phyloP scores from a whole-genome alignment of 2,888 invertebrate genomes.

The Pseudococcus longispinus region DNA sequence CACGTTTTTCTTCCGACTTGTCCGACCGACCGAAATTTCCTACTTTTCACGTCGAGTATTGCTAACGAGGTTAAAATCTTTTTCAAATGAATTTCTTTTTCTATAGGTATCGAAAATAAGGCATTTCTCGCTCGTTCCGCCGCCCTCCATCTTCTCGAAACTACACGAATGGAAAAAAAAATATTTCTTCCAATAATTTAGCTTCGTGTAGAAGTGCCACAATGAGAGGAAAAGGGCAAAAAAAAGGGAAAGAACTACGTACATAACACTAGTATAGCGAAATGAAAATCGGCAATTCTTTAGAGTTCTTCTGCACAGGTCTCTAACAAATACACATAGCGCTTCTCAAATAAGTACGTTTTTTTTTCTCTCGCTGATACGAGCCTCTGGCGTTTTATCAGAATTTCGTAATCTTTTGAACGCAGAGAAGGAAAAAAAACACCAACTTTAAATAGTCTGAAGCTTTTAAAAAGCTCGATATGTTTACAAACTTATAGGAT shows the following conservation, averaged over 20 bases:
- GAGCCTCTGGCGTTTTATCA: background rate
- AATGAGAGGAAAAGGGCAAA: background rate
- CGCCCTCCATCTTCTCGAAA: background rate
- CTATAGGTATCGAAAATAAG: background rate
- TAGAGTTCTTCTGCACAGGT: background rate
- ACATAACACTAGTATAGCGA: background rate
- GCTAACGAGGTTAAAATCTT: slow-evolving; percentile 34
- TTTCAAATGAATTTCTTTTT: slow-evolving; percentile 25
- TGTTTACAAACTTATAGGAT: slow-evolving; percentile 17
- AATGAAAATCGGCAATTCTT: slow-evolving; percentile 38
- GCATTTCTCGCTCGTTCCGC: background rate
- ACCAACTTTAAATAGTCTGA: slow-evolving; percentile 30
- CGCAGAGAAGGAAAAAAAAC: background rate
- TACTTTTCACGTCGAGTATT: background rate
- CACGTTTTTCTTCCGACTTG: background rate
- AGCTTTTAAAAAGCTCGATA: slow-evolving; percentile 34
- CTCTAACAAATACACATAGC: background rate
- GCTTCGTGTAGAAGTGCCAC: background rate
- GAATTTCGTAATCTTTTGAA: background rate
- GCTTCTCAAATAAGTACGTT: background rate
- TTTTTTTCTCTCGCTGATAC: background rate
- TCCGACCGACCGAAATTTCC: background rate
- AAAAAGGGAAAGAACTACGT: background rate
- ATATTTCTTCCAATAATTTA: slow-evolving; percentile 2
- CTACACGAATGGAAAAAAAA: background rate